Evolutionary conservation across 2,888 invertebrate species (phyloP), one percentile per base, ranked within the genome.

Genomic region (Onchidella celtica): DNA sequence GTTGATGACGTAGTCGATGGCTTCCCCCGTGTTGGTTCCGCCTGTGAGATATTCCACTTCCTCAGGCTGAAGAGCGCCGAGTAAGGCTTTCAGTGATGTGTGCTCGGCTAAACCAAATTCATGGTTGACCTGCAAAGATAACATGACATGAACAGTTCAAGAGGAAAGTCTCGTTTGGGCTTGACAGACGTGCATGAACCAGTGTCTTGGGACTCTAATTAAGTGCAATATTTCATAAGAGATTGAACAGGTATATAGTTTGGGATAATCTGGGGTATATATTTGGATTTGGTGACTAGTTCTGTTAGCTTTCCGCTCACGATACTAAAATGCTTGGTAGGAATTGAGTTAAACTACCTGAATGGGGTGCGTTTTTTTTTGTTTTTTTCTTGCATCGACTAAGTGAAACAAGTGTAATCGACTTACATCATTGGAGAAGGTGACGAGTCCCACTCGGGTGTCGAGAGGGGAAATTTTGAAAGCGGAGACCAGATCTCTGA

Each of bases 371-470:
- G n/a, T n/a, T n/a, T n/a, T n/a, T n/a, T n/a, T n/a, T n/a, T n/a
- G n/a, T n/a, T n/a, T 38, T 57, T 55, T 55, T 55, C 17, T 55
- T 55, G 11, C 17, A 17, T 14, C n/a, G 3, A 27, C 14, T 59
- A 24, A 24, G 14, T 27, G n/a, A n/a, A n/a, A n/a, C n/a, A n/a
- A n/a, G n/a, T n/a, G n/a, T n/a, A n/a, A n/a, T n/a, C n/a, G n/a
- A 63, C 79, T 79, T 61, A 79, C 80, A 1, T 80, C 24, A n/a
- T 73, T 59, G 32, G 74, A 74, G 27, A 74, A 80, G 11, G 80
- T 80, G 29, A 73, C 73, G 9, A 74, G 85, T 2, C 88, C 89
- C 2, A 88, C 84, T 24, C 86, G 85, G 65, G 85, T 83, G 55
- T 83, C 75, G 38, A 81, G 69, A 3, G 82, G 78, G 2, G 85